A percentile compares a stretch with the other conserved stretches of the same genome.
Conservation (phyloP, 2,888 invertebrate genomes). For the Dicycla oo region DNA sequence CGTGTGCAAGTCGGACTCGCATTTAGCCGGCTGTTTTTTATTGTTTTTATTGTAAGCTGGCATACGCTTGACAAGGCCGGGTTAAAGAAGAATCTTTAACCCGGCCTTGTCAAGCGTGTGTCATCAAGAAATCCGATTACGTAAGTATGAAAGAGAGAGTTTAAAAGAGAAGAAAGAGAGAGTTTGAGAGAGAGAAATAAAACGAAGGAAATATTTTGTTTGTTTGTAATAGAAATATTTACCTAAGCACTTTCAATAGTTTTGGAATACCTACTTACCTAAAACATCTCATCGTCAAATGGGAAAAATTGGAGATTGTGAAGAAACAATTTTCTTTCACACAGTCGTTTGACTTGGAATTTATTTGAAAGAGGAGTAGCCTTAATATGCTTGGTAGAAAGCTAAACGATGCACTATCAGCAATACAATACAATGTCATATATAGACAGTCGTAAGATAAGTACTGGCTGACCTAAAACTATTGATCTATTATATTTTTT, state of each 20-base stretch:
- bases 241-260: not conserved
- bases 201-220: not conserved
- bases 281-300: not conserved
- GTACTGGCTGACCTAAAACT: not conserved
- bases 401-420: not conserved
- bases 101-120: too few species aligned
- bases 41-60: too few species aligned
- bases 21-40: too few species aligned
- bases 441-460: not conserved
- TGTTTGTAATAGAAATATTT: not conserved
- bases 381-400: not conserved
- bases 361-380: not conserved
- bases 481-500: slow-evolving; percentile 2
- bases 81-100: not conserved
- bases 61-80: not conserved
- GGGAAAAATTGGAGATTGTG: not conserved
- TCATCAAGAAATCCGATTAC: slow-evolving; percentile 5
- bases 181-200: not conserved
- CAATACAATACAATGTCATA: not conserved
- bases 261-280: not conserved
- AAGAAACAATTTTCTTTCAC: not conserved
- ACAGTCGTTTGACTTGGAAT: not conserved
- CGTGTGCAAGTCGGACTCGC: too few species aligned
- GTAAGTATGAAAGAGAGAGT: not conserved
- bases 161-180: not conserved